Conservation (phyloP, 2,797 vertebrate genomes). For the Anguilla obscura region DNA sequence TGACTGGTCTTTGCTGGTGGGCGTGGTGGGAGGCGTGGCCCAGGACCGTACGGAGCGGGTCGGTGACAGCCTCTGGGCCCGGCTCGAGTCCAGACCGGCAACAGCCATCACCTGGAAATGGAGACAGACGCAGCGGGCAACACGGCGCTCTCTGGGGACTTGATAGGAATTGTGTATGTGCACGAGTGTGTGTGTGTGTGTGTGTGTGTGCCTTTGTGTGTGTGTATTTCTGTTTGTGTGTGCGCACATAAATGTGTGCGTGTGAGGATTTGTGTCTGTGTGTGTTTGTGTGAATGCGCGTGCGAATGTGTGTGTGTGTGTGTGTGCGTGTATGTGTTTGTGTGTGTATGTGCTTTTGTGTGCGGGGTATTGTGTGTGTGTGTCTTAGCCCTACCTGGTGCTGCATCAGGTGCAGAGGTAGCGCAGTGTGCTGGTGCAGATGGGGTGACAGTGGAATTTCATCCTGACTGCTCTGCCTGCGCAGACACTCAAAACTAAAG, state of each 20-base stretch:
- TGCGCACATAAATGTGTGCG: neutral
- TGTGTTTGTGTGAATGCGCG: neutral
- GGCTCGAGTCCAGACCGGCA: constrained; percentile 93
- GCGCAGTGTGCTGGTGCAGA: constrained; percentile 86
- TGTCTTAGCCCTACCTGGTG: constrained; percentile 81
- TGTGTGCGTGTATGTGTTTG: neutral
- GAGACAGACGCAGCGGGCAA: constrained; percentile 4
- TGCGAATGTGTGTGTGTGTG: neutral
- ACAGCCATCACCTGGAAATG: constrained; percentile 91
- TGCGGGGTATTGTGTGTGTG: neutral
- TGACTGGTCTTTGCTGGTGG: constrained; percentile 83
- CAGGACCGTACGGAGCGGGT: constrained; percentile 93
- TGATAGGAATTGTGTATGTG: neutral
- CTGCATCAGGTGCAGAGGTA: constrained; percentile 97
- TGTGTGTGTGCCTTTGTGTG: neutral
- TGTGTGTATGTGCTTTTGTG: neutral
- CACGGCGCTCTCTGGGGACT: neutral
- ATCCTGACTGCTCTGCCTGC: constrained; percentile 92
- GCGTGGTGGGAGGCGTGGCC: constrained; percentile 94
- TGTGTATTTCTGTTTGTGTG: neutral
- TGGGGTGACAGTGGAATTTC: constrained; percentile 77
- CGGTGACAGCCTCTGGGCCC: constrained; percentile 91
- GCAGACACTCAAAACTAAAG: constrained; percentile 99
- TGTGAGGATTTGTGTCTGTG: neutral
- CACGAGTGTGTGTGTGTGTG: neutral